Conservation (phyloP, 2,113 vertebrate species). For the Morphnarchus princeps region DNA sequence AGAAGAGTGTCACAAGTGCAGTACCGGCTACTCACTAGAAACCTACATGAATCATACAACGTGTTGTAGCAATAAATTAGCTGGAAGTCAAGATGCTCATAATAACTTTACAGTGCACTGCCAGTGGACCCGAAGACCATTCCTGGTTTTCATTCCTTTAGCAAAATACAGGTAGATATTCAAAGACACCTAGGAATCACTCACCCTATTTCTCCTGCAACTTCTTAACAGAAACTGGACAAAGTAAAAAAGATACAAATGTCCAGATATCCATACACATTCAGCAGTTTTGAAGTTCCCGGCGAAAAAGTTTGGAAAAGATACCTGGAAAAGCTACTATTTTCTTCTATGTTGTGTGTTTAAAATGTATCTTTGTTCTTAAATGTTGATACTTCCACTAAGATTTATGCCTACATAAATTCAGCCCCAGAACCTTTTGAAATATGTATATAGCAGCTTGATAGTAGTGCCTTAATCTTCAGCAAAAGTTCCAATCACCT, state of each 20-base stretch:
- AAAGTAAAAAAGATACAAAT: background rate
- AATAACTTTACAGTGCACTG: background rate
- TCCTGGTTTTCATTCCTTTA: background rate
- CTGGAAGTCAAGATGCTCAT: background rate
- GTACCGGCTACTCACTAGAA: background rate
- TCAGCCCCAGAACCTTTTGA: background rate
- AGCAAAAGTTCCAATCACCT: background rate
- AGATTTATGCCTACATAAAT: background rate
- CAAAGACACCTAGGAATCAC: background rate
- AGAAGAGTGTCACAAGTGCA: background rate
- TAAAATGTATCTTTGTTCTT: background rate
- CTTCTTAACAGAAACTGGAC: background rate
- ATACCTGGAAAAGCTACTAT: background rate
- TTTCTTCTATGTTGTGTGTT: background rate
- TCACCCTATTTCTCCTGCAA: background rate
- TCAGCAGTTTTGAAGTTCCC: background rate
- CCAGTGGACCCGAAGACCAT: background rate
- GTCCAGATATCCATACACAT: background rate
- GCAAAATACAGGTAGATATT: background rate
- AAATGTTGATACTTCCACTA: background rate
- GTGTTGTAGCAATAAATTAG: background rate
- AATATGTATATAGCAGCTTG: background rate
- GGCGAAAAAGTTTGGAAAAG: background rate
- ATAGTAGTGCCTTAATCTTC: background rate
- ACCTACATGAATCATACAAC: accelerated